phyloP scores from a whole-genome alignment of 2,888 invertebrate species.

The Phasia obesa region DNA sequence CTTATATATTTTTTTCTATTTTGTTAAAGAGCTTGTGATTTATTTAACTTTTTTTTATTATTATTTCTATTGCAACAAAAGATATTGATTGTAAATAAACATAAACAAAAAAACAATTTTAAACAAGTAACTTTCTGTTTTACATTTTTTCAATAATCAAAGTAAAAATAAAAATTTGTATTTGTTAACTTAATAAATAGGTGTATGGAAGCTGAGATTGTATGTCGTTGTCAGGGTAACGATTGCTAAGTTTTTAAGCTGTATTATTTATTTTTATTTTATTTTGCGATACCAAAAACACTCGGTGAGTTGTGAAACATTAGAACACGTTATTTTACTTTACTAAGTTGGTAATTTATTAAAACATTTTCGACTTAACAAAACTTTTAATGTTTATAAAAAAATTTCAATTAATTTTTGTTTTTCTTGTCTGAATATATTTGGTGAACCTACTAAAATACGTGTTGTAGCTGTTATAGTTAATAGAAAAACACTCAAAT shows the following conservation, averaged over 20 bases:
- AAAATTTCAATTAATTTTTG: neutral
- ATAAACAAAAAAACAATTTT: constrained; percentile 2
- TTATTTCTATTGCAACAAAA: constrained; percentile 24
- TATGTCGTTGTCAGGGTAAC: constrained; percentile 48
- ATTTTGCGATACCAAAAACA: neutral
- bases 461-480: constrained; percentile 25
- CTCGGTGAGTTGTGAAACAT: too few species aligned
- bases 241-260: constrained; percentile 49
- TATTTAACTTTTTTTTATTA: constrained; percentile 39
- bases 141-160: neutral
- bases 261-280: neutral
- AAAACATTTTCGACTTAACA: constrained; percentile 8
- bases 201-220: too few species aligned
- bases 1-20: neutral
- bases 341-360: too few species aligned
- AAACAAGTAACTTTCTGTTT: constrained; percentile 13
- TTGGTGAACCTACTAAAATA: constrained; percentile 1
- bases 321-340: too few species aligned
- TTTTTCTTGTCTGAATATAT: neutral
- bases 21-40: constrained; percentile 45
- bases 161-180: neutral
- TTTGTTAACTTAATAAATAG: constrained; percentile 23
- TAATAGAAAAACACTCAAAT: constrained; percentile 15
- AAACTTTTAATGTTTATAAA: constrained; percentile 14
- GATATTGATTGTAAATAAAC: constrained; percentile 21